Conservation (phyloP, 2,888 invertebrate species). For the Plebejus melissa region DNA sequence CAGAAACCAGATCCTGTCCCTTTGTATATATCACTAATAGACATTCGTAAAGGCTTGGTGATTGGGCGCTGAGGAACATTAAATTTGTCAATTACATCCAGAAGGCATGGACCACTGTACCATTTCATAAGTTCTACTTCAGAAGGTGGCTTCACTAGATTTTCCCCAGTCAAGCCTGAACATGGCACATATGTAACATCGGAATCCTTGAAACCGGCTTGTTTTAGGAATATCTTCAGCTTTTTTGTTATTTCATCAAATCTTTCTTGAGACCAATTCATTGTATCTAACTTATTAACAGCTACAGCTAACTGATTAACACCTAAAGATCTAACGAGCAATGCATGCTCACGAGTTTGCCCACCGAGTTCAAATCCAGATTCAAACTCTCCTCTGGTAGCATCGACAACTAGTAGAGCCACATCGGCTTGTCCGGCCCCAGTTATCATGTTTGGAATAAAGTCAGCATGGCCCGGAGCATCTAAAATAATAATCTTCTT, state of each 20-base stretch:
- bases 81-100: constrained; percentile 93
- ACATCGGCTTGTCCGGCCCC: constrained; percentile 99
- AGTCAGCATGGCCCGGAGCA: constrained; percentile 99
- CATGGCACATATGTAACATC: constrained; percentile 96
- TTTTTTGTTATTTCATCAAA: constrained; percentile 93
- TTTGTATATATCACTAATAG: constrained; percentile 97
- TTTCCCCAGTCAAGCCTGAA: constrained; percentile 97
- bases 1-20: constrained; percentile 94
- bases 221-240: constrained; percentile 89
- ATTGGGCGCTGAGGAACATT: constrained; percentile 92
- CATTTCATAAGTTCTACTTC: constrained; percentile 82
- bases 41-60: constrained; percentile 92
- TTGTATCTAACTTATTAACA: constrained; percentile 98
- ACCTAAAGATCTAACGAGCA: constrained; percentile 92
- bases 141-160: constrained; percentile 85
- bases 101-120: constrained; percentile 91
- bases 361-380: constrained; percentile 99
- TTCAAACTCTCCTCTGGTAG: constrained; percentile 98
- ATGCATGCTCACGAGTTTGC: constrained; percentile 97
- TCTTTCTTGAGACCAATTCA: constrained; percentile 93
- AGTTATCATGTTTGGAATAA: constrained; percentile 99
- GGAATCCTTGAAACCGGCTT: constrained; percentile 93
- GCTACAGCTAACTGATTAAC: constrained; percentile 96
- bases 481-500: constrained; percentile 93
- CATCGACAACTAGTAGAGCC: constrained; percentile 96